A percentile compares a stretch with the other conserved stretches of the same genome.
These are phyloP conservation scores for Mamestra brassicae DNA, from an alignment of 2,888 invertebrate species.

Conservation along the genomic window DNA sequence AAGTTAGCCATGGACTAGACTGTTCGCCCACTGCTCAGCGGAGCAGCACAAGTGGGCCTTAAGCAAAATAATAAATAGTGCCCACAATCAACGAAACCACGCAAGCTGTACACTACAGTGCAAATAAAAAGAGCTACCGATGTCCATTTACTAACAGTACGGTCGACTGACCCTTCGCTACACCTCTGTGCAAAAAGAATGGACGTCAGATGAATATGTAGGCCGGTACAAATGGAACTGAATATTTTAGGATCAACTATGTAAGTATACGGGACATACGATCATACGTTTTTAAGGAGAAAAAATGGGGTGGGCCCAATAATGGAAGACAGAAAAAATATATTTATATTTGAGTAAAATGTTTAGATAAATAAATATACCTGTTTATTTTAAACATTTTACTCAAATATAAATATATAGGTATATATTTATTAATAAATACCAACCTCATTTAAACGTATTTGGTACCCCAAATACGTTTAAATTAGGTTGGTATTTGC, in stretches of 20 bases:
- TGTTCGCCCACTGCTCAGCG: too few species aligned
- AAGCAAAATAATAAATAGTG: background rate
- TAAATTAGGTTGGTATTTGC: too few species aligned
- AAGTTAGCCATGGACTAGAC: too few species aligned
- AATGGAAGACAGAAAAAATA: too few species aligned
- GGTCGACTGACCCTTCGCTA: slow-evolving; percentile 34
- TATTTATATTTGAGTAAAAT: background rate
- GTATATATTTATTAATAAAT: too few species aligned
- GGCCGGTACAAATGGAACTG: slow-evolving; percentile 20
- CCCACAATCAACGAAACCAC: background rate
- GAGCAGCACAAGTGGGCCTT: too few species aligned
- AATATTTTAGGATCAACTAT: slow-evolving; percentile 24
- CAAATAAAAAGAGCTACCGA: slow-evolving; percentile 30
- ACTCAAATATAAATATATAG: too few species aligned
- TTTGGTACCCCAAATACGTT: too few species aligned
- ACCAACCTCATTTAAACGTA: too few species aligned
- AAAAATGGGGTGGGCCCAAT: background rate
- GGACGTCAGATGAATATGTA: slow-evolving; percentile 19
- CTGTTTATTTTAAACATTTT: too few species aligned
- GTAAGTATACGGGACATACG: background rate
- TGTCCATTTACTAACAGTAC: slow-evolving; percentile 38
- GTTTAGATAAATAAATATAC: background rate
- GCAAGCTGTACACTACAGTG: slow-evolving; percentile 3
- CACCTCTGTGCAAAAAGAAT: slow-evolving; percentile 9
- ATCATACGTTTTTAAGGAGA: background rate